Base-by-base conservation (phyloP, 2,888 invertebrate species). In the Pristionchus japonicus region DNA sequence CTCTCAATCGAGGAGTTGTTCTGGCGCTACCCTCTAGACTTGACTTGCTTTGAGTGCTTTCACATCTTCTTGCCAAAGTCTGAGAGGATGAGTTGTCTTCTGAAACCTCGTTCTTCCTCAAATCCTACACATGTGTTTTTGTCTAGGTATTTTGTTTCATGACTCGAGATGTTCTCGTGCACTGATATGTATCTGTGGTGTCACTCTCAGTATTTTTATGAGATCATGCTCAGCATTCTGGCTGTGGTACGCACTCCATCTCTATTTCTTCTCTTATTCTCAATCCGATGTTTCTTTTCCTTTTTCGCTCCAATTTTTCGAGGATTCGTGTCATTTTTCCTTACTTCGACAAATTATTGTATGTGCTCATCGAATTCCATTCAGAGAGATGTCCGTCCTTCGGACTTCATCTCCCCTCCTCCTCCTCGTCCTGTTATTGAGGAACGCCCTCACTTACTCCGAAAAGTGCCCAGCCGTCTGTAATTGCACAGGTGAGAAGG, bases 391-490 rank as follows among this genome's bases (percentile, higher is more conserved):
- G 77, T 77, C 77, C 77, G 43, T n/a, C 0, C 23, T 20, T 31
- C 34, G 86, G 86, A 67, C 70, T 2, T 23, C 64, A 23, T 31
- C 52, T 23, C n/a, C 70, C 11, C 17, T 43, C 7, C 86, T 86
- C 37, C 70, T 70, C 7, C 86, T 86, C 47, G 20, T 86, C 31
- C 40, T 85, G n/a, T 64, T 34, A 23, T 40, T 70, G 40, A 13
- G 70, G 70, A 34, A 37, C 20, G 61, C n/a, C n/a, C 49, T 40
- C 31, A 20, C 47, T 27, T 86, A 86, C 49, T 86, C 86, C 23
- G 86, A 86, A 40, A 37, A 52, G 37, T 86, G 86, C 43, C 86
- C 86, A 20, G 47, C 37, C 31, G 47, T 70, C 6, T 86, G 86
- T 43, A 67, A 47, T n/a, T 86, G 86, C 49, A 70, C 67, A 70